Evolutionary conservation across 2,797 vertebrate genomes (phyloP).

Genomic region (Steatocranus sp.): DNA sequence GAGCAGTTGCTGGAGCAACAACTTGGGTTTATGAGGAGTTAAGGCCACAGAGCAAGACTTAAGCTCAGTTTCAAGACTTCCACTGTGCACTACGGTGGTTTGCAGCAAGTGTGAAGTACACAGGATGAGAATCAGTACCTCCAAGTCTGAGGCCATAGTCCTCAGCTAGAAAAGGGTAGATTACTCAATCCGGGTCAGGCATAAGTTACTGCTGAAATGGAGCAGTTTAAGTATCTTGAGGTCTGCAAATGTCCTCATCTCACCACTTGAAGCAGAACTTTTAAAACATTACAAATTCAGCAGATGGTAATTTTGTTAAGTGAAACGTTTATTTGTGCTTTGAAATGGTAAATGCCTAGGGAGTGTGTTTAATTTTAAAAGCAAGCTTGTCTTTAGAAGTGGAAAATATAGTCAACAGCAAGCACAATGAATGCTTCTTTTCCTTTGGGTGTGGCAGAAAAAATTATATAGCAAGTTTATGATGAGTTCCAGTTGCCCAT

Average conservation of each 20-base stretch:
- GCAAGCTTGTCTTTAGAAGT: neutral
- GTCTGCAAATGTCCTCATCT: neutral
- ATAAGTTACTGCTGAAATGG: neutral
- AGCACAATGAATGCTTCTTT: neutral
- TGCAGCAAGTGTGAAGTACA: neutral
- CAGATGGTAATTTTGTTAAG: neutral
- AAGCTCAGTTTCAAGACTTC: neutral
- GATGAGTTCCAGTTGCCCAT: neutral
- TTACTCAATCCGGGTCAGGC: neutral
- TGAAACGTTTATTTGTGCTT: neutral
- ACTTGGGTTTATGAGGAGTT: neutral
- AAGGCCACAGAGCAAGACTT: neutral
- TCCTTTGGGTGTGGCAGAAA: neutral
- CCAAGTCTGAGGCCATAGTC: neutral
- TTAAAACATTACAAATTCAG: neutral
- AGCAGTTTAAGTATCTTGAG: neutral
- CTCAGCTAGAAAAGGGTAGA: neutral
- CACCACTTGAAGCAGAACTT: neutral
- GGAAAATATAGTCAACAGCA: neutral
- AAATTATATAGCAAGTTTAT: neutral
- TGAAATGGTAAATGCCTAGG: neutral
- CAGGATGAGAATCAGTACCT: neutral
- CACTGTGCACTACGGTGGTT: neutral
- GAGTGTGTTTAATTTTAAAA: neutral
- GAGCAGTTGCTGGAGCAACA: neutral